Evolutionary conservation across 2,888 invertebrate species (phyloP).

Genomic region (Drosophila bunnanda): DNA sequence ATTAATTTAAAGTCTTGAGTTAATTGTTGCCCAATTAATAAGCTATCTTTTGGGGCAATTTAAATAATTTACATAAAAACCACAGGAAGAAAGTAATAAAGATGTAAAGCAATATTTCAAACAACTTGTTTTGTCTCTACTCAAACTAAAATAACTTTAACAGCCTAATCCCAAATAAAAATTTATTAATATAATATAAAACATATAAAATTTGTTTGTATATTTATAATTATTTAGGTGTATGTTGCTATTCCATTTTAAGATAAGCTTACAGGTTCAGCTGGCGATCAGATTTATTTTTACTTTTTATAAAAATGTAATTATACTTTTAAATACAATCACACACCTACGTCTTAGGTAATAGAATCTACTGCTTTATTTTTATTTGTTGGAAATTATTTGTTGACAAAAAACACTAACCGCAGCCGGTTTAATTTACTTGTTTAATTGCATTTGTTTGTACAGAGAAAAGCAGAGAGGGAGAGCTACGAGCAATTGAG

Average conservation of each 20-base stretch:
- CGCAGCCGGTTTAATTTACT: slow-evolving; percentile 18
- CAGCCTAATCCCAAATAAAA: neutral
- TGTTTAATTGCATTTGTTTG: slow-evolving; percentile 8
- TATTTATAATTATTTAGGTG: too few relatives aligned
- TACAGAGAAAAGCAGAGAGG: neutral
- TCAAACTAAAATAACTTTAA: neutral
- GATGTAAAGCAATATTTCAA: neutral
- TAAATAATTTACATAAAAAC: neutral
- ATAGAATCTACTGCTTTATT: neutral
- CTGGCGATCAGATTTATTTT: neutral
- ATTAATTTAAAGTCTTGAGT: neutral
- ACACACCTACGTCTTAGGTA: neutral
- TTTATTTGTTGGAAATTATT: slow-evolving; percentile 1
- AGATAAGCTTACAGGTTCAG: neutral
- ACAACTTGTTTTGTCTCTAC: too few relatives aligned
- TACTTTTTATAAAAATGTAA: neutral
- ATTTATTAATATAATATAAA: neutral
- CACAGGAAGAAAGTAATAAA: neutral
- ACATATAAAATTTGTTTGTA: neutral
- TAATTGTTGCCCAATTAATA: neutral
- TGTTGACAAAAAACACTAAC: slow-evolving; percentile 8
- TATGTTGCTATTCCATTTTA: too few relatives aligned
- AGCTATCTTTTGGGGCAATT: neutral
- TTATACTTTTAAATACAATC: neutral
- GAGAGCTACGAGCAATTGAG: neutral